These are phyloP conservation scores for Drosophila elegans DNA, from an alignment of 1,140 invertebrate genomes.

Conservation along the genomic window DNA sequence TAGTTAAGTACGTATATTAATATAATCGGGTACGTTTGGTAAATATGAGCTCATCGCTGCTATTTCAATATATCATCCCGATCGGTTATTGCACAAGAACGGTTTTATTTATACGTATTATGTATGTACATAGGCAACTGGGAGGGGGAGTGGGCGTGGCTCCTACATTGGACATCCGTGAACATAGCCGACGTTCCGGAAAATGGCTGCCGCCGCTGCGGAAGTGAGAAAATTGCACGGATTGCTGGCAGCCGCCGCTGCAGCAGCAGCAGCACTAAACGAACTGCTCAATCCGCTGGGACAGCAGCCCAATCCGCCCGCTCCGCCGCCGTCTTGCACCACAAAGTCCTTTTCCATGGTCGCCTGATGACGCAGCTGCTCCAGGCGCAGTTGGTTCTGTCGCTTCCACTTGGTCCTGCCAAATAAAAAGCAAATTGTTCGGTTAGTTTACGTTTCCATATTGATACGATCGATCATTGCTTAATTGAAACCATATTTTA, in stretches of 20 bases:
- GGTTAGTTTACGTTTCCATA: not conserved
- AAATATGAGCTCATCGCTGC: slow-evolving; percentile 1
- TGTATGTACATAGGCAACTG: slow-evolving; percentile 60
- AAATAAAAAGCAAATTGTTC: slow-evolving; percentile 29
- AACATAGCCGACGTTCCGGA: slow-evolving; percentile 90
- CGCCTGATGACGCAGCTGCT: slow-evolving; percentile 93
- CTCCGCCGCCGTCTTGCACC: slow-evolving; percentile 58
- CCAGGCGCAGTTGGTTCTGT: slow-evolving; percentile 94
- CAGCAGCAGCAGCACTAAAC: slow-evolving; percentile 70
- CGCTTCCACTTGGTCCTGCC: slow-evolving; percentile 97
- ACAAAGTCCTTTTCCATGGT: slow-evolving; percentile 81
- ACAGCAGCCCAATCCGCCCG: slow-evolving; percentile 70
- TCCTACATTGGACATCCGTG: slow-evolving; percentile 89
- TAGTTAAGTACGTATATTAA: slow-evolving; percentile 20
- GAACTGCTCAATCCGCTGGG: slow-evolving; percentile 69
- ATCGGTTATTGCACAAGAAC: slow-evolving; percentile 54
- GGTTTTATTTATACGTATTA: slow-evolving; percentile 34
- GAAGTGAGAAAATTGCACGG: slow-evolving; percentile 86
- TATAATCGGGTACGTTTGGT: slow-evolving; percentile 35
- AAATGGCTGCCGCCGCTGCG: slow-evolving; percentile 88
- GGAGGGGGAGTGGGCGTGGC: not conserved
- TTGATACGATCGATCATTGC: not conserved
- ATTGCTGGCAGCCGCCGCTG: slow-evolving; percentile 77
- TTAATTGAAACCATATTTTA: too few relatives aligned
- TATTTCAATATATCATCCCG: not conserved